Conservation (phyloP, 2,888 invertebrate species). For the Lomographa bimaculata region DNA sequence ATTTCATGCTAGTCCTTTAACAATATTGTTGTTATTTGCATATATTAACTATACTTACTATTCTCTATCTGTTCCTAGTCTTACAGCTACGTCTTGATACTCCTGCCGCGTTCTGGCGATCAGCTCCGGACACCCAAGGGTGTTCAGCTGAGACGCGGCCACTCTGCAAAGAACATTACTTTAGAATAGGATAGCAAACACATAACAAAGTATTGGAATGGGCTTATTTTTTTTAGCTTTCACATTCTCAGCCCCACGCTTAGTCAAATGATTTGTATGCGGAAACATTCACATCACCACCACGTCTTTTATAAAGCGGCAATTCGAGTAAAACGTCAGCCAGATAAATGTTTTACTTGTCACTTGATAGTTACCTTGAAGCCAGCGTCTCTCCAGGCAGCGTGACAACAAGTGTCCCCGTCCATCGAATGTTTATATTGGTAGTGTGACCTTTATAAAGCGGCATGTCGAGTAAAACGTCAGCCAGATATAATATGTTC, state of each 20-base stretch:
- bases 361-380: conserved; percentile 84
- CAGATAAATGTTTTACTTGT: too few species aligned
- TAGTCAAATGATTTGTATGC: too few species aligned
- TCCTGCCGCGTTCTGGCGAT: conserved; percentile 96
- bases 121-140: conserved; percentile 97
- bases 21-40: too few species aligned
- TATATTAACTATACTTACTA: too few species aligned
- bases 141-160: conserved; percentile 97
- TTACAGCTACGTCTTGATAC: conserved; percentile 97
- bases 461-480: conserved; percentile 99
- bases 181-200: not conserved
- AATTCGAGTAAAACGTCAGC: too few species aligned
- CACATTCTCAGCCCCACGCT: too few species aligned
- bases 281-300: too few species aligned
- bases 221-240: too few species aligned
- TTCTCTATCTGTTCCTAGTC: conserved; percentile 97
- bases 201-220: too few species aligned
- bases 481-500: conserved; percentile 95
- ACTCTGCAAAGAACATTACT: conserved; percentile 85
- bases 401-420: conserved; percentile 99
- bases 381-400: conserved; percentile 94
- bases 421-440: conserved; percentile 99
- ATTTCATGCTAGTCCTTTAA: too few species aligned
- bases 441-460: conserved; percentile 99
- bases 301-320: too few species aligned